Base-by-base conservation (phyloP, 2,113 vertebrate genomes). In the Anolis carolinensis region DNA sequence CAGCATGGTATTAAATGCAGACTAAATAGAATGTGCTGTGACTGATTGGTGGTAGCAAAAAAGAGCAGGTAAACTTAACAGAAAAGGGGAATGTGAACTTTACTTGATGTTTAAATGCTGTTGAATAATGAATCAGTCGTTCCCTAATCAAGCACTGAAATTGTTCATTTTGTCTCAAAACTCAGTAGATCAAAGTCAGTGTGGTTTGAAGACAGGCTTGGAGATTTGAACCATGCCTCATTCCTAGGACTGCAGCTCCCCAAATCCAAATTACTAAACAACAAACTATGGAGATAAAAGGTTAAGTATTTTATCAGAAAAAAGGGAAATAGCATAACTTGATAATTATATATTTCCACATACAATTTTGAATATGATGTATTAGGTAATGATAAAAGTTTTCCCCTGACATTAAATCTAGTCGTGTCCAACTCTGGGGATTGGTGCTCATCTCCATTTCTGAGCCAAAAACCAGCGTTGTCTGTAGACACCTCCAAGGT, bases 51-150 rank as follows among this genome's bases (percentile, higher is more conserved):
- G 36, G 9, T 18, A 77, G 78, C 1, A 2, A 30, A 68, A 7
- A 36, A 70, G 1, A 48, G 34, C n/a, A 20, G 62, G 52, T 10
- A 63, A 86, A 52, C 0, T 63, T 16, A 14, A 27, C 13, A 6
- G 4, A 82, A 34, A 20, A 85, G 20, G 27, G 73, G 39, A 0
- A 0, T 14, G 1, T 30, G 62, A 1, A 20, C 34, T 74, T 74
- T 39, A 44, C 36, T 74, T 25, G 21, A 48, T 27, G 23, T 44
- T 74, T 7, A 21, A 73, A 44, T 59, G 14, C 16, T 59, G 13
- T 16, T 59, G 13, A 59, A 59, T 59, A 59, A 59, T 18, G 18
- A 59, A 59, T 14, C 55, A 59, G 55, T 59, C 16, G 18, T 59
- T 59, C 55, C 18, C 55, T 59, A 59, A 72, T 21, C 21, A 48